Conservation (phyloP, 2,113 vertebrate species). For the Mus musculus region GRCm39 chr4:141709001-141709500, state of each 20-base stretch:
- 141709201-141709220: background rate
- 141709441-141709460: slow-evolving; percentile 81
- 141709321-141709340: background rate
- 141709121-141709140: background rate
- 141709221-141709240: background rate
- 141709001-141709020: background rate
- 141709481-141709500: slow-evolving; percentile 83
- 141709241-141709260: background rate
- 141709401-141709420: too few species aligned
- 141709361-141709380: background rate
- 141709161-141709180: background rate
- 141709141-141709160: background rate
- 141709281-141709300: background rate
- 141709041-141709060: background rate
- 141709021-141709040: background rate
- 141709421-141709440: fast-evolving
- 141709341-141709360: background rate
- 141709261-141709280: background rate
- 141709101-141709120: background rate
- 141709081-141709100: background rate
- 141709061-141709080: background rate
- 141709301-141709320: too few species aligned
- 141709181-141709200: too few species aligned
- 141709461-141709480: slow-evolving; percentile 86
- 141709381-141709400: fast-evolving